Percentiles rank a stretch among this genome's conserved stretches.
Conservation (phyloP, 2,797 vertebrate species). For the Rhynchotus rufescens region DNA sequence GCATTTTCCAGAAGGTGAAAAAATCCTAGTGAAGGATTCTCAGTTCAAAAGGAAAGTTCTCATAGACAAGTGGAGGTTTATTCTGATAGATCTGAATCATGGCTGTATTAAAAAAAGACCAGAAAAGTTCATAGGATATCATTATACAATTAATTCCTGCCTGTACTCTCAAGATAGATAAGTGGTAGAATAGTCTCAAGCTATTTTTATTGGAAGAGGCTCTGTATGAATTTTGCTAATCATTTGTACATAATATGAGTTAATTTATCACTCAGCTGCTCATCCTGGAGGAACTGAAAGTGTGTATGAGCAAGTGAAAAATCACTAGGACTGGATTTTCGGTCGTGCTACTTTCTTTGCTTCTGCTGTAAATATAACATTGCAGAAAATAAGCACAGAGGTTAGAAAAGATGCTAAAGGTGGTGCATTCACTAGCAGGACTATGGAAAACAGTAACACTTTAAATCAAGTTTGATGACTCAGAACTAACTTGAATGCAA, state of each 20-base stretch:
- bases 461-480: neutral
- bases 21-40: neutral
- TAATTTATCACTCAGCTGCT: neutral
- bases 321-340: neutral
- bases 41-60: neutral
- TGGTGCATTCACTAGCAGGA: neutral
- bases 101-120: neutral
- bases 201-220: neutral
- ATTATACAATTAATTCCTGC: neutral
- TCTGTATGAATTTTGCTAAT: neutral
- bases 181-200: neutral
- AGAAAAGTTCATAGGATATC: neutral
- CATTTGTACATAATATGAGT: neutral
- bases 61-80: neutral
- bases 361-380: neutral
- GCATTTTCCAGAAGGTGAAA: neutral
- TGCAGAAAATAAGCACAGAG: neutral
- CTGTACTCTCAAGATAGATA: neutral
- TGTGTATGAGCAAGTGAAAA: neutral
- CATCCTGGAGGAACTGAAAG: neutral
- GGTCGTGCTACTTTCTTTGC: neutral
- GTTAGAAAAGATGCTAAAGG: neutral
- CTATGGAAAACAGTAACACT: neutral
- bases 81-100: neutral
- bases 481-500: neutral